Conservation (phyloP, 2,113 vertebrate species). For the Gnathonemus echidnorhynchus region DNA sequence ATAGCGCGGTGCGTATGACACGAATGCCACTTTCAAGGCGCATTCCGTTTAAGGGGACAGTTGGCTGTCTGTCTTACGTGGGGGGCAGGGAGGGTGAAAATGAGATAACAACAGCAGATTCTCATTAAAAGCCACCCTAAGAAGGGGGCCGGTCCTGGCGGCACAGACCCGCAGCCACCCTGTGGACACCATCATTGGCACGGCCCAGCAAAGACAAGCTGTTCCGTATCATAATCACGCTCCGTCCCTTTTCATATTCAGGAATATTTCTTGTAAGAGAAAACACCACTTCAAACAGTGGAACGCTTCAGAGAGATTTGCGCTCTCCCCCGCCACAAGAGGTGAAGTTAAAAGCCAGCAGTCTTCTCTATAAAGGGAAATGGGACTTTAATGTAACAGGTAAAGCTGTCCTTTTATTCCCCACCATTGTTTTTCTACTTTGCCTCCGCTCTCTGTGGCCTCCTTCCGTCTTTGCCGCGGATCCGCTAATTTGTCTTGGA, state of each 20-base stretch:
- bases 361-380: neutral
- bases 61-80: neutral
- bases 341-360: constrained; percentile 26
- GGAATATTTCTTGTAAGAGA: constrained; percentile 41
- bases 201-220: constrained; percentile 36
- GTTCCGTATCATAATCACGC: constrained; percentile 46
- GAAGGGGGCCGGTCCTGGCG: neutral
- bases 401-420: constrained; percentile 7
- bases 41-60: neutral
- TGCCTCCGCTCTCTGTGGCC: neutral
- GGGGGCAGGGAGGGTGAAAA: neutral
- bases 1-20: neutral
- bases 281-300: constrained; percentile 30
- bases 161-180: constrained; percentile 24
- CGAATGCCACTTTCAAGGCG: neutral
- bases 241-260: constrained; percentile 48
- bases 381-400: constrained; percentile 8
- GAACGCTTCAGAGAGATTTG: constrained; percentile 34
- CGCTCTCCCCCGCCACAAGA: constrained; percentile 13
- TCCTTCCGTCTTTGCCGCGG: neutral
- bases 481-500: neutral
- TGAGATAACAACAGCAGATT: neutral
- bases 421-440: neutral
- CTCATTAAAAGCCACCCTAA: constrained; percentile 13
- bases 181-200: constrained; percentile 56